Conservation (phyloP, 2,888 invertebrate genomes). For the Argyra leucocephala region DNA sequence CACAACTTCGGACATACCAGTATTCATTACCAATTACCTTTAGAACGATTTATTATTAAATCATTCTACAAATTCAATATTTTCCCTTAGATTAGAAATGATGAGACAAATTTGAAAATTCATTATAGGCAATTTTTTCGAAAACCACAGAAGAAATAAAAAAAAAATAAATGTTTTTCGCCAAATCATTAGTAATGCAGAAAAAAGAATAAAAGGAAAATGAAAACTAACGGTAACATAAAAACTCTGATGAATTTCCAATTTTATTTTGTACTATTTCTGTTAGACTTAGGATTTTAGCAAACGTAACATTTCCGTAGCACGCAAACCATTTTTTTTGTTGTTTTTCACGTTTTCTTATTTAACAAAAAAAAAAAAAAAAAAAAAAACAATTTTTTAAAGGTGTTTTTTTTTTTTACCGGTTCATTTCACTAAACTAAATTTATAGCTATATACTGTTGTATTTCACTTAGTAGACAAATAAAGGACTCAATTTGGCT, state of each 20-base stretch:
- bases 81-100: too few relatives aligned
- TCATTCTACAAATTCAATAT: too few relatives aligned
- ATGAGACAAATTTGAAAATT: too few relatives aligned
- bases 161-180: neutral
- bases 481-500: neutral
- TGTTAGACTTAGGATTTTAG: neutral
- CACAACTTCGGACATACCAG: too few relatives aligned
- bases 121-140: too few relatives aligned
- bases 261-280: neutral
- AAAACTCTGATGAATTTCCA: neutral
- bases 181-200: neutral
- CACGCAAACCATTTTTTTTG: neutral
- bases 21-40: too few relatives aligned
- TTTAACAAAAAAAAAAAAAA: too few relatives aligned
- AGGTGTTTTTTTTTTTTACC: neutral
- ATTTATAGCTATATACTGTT: neutral
- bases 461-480: neutral
- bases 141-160: too few relatives aligned
- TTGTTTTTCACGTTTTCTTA: neutral
- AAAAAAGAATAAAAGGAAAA: neutral
- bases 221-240: neutral
- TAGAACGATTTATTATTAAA: too few relatives aligned
- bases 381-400: too few relatives aligned
- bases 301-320: slow-evolving; percentile 1
- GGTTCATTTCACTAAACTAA: neutral